Percentiles rank a stretch among this genome's conserved stretches.
Evolutionary conservation across 2,797 vertebrate species (phyloP).

Genomic region (Melanotaenia nigrans): DNA sequence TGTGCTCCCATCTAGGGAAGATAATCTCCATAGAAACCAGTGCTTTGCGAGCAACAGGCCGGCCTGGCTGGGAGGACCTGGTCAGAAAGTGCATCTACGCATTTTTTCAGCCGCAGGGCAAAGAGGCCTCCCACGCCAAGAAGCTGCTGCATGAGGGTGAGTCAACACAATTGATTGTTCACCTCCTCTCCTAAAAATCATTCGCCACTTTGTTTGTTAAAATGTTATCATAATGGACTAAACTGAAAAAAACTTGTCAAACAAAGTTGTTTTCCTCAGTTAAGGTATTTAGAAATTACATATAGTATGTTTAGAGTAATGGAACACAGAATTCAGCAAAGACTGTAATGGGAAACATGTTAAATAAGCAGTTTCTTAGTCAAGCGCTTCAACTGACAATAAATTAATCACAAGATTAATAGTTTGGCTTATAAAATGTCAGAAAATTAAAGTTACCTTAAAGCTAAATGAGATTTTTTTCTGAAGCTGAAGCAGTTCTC

Average conservation of each 20-base stretch:
- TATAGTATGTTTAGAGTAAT: no score
- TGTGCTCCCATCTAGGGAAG: conserved; percentile 85
- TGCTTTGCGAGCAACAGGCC: conserved; percentile 90
- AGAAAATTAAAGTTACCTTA: background rate
- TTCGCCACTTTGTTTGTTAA: conserved; percentile 9
- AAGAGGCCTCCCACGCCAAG: conserved; percentile 94
- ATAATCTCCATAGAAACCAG: conserved; percentile 98
- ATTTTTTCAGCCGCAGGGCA: conserved; percentile 97
- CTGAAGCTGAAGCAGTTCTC: no score
- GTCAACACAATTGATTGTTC: conserved; percentile 12
- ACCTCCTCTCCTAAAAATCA: background rate
- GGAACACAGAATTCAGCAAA: no score
- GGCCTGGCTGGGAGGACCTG: conserved; percentile 95
- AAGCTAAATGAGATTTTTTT: no score
- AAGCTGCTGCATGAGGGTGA: conserved; percentile 96
- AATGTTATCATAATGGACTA: background rate
- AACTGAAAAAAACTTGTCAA: background rate
- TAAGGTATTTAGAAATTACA: background rate
- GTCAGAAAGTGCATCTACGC: conserved; percentile 97
- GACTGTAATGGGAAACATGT: no score
- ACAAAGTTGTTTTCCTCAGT: background rate
- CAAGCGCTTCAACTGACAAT: background rate
- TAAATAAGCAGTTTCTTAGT: no score
- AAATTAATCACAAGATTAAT: background rate
- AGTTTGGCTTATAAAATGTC: background rate